Evolutionary conservation across 2,888 invertebrate species (phyloP).

Genomic region (Petrophora chlorosata): DNA sequence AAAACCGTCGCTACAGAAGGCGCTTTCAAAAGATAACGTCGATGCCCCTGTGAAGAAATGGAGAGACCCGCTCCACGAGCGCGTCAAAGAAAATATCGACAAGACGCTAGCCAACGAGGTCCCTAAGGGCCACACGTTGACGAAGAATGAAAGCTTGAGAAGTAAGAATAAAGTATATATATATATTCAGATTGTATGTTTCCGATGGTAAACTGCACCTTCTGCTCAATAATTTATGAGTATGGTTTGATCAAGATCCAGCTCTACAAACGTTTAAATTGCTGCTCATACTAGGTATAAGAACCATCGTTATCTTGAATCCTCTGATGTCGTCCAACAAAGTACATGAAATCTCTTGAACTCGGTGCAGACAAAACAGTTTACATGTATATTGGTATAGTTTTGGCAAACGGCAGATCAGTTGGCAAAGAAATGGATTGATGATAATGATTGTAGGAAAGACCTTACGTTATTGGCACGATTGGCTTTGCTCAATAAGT

Average conservation of each 20-base stretch:
- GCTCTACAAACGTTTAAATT: too few species aligned
- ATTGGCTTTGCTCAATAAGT: not conserved
- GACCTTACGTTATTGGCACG: not conserved
- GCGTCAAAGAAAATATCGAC: conserved; percentile 80
- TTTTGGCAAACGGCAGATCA: not conserved
- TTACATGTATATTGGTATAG: too few species aligned
- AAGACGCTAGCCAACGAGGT: conserved; percentile 76
- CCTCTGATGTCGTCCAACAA: too few species aligned
- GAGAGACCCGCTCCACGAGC: conserved; percentile 78
- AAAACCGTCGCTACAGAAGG: conserved; percentile 74
- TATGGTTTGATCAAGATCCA: too few species aligned
- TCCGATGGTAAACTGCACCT: too few species aligned
- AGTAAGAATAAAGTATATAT: conserved; percentile 65
- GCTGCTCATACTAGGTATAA: too few species aligned
- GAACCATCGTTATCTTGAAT: too few species aligned
- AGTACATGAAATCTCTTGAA: too few species aligned
- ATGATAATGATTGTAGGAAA: conserved; percentile 14
- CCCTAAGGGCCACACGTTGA: conserved; percentile 79
- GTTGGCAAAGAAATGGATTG: conserved; percentile 13
- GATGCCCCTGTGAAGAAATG: conserved; percentile 77
- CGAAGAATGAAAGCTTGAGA: conserved; percentile 80
- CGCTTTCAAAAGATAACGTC: conserved; percentile 67
- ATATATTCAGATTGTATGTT: too few species aligned
- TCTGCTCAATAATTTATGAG: too few species aligned
- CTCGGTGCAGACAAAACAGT: too few species aligned